These are phyloP conservation scores for Austrofundulus limnaeus DNA, from an alignment of 2,113 vertebrate species.

Conservation along the genomic window DNA sequence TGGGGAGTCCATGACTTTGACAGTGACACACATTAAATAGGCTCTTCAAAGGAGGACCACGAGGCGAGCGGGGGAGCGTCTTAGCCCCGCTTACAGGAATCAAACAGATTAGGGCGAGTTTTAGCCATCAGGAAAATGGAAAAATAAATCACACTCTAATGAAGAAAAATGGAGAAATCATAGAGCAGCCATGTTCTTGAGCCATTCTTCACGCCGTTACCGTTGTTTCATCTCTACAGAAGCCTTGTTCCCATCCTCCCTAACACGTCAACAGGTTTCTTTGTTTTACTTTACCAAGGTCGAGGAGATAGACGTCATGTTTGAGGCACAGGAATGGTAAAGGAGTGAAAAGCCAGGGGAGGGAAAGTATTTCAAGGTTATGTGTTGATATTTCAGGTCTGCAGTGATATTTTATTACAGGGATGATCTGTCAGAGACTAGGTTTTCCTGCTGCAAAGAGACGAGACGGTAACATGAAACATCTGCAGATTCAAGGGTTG, in stretches of 20 bases:
- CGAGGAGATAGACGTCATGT: conserved; percentile 22
- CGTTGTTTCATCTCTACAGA: too few relatives aligned
- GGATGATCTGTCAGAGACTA: neutral
- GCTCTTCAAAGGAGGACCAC: conserved; percentile 65
- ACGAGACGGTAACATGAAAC: conserved; percentile 40
- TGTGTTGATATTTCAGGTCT: neutral
- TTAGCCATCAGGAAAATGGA: conserved; percentile 48
- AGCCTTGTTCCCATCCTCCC: conserved; percentile 1
- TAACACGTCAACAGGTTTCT: neutral
- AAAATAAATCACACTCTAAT: conserved; percentile 27
- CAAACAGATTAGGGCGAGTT: conserved; percentile 49
- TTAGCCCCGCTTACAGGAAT: conserved; percentile 56
- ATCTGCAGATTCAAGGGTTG: conserved; percentile 42
- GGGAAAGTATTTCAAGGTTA: conserved; percentile 2
- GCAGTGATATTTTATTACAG: neutral
- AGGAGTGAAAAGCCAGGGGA: conserved; percentile 1
- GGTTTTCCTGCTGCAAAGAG: conserved; percentile 12
- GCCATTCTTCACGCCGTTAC: conserved; percentile 6
- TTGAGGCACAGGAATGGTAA: neutral
- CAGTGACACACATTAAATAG: conserved; percentile 38
- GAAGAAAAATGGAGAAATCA: conserved; percentile 35
- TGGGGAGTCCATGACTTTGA: conserved; percentile 47
- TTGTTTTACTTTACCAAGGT: conserved; percentile 30
- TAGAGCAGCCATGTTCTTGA: conserved; percentile 9
- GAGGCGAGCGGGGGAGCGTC: conserved; percentile 32